Evolutionary conservation across 1,140 invertebrate species (phyloP).

Genomic region (Palaemon carinicauda): DNA sequence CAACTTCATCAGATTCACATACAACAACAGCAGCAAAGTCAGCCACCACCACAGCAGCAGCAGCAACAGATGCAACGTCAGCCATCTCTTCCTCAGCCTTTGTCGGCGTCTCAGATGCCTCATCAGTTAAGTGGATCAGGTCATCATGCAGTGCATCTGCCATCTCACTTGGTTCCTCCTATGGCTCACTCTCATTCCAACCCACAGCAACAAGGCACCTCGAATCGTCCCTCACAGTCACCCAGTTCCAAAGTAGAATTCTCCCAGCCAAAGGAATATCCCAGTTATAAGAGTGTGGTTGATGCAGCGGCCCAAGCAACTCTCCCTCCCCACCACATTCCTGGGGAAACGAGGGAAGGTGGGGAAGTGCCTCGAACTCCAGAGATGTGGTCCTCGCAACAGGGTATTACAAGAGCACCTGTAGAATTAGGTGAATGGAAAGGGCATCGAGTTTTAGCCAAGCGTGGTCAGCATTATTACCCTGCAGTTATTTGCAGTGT

Average conservation of each 20-base stretch:
- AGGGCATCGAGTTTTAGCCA: constrained; percentile 88
- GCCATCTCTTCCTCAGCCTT: neutral
- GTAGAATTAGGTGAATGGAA: constrained; percentile 90
- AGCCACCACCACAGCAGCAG: neutral
- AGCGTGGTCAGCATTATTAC: constrained; percentile 80
- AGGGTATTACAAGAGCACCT: constrained; percentile 60
- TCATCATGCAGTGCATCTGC: constrained; percentile 19
- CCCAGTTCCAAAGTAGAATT: constrained; percentile 36
- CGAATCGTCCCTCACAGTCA: constrained; percentile 25
- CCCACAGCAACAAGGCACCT: constrained; percentile 12
- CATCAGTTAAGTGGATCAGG: constrained; percentile 24
- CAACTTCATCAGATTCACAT: no score
- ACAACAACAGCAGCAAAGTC: constrained; percentile 9
- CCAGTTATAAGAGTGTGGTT: constrained; percentile 51
- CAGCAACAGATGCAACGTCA: constrained; percentile 23
- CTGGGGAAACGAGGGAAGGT: constrained; percentile 35
- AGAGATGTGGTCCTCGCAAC: constrained; percentile 58
- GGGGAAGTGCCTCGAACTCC: constrained; percentile 39
- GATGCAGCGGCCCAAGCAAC: constrained; percentile 55
- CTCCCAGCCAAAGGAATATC: constrained; percentile 34
- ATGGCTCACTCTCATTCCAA: constrained; percentile 39
- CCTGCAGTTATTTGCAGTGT: constrained; percentile 78
- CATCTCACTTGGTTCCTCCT: constrained; percentile 43
- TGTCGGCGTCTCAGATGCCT: constrained; percentile 6
- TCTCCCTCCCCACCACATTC: constrained; percentile 38